Conservation (phyloP, 2,888 invertebrate genomes). For the Unio delphinus region DNA sequence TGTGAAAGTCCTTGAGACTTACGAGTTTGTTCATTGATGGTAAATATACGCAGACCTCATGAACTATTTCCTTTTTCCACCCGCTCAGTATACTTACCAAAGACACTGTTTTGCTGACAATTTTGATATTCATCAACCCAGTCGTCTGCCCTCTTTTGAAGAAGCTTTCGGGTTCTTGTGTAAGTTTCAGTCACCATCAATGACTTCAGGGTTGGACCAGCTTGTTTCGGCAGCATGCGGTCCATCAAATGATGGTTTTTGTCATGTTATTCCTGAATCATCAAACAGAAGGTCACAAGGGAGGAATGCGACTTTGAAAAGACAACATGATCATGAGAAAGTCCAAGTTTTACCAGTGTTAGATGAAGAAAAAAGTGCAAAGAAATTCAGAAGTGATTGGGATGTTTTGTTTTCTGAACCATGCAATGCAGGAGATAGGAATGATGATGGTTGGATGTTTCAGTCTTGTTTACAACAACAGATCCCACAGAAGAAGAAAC, state of each 20-base stretch:
- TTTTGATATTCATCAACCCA: too few species aligned
- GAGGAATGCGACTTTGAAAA: slow-evolving; percentile 16
- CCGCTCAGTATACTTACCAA: too few species aligned
- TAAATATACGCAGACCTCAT: too few species aligned
- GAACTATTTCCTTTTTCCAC: too few species aligned
- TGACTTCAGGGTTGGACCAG: slow-evolving; percentile 2
- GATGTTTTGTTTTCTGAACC: slow-evolving; percentile 25
- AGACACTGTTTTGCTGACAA: too few species aligned
- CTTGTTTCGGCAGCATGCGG: too few species aligned
- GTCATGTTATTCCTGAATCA: not conserved
- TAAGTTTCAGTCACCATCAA: not conserved
- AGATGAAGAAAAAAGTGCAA: slow-evolving; percentile 8
- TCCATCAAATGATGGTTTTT: too few species aligned
- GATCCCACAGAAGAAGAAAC: slow-evolving; percentile 18
- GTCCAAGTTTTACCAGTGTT: slow-evolving; percentile 20
- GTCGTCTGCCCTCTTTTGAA: slow-evolving; percentile 1
- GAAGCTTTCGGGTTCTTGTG: not conserved
- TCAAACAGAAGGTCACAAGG: not conserved
- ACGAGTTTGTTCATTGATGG: too few species aligned
- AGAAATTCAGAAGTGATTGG: slow-evolving; percentile 27
- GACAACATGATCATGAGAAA: slow-evolving; percentile 30
- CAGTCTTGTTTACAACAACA: too few species aligned
- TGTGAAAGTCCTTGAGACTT: too few species aligned
- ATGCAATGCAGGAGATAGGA: slow-evolving; percentile 1
- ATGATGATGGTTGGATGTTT: not conserved